Evolutionary conservation across 2,113 vertebrate genomes (phyloP), one percentile per base, ranked within the genome.

Genomic region (Orycteropus afer): DNA sequence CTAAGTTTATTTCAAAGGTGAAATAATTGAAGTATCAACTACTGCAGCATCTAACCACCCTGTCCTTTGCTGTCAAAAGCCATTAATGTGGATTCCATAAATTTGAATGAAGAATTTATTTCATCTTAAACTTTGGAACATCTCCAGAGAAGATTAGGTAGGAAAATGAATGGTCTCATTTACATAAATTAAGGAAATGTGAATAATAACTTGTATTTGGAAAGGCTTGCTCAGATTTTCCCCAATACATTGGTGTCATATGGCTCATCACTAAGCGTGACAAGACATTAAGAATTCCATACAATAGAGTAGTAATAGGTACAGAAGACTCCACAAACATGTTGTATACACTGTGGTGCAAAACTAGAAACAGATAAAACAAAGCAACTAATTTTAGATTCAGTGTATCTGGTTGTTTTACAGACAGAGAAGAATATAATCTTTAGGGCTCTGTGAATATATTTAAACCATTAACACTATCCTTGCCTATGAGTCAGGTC

Each of bases 111-210:
- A 96, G 95, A 97, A 97, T 97, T 96, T 97, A 96, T 98, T 98
- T 98, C 96, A 97, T 98, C 98, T 98, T 95, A 96, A 98, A 97
- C 93, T 95, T 98, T 98, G 98, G 98, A 98, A 96, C 92, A 93
- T 95, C 98, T 98, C 98, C 97, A 98, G 97, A 93, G 97, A 98
- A 98, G 96, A 98, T 98, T 98, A 98, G 92, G 95, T 97, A 92
- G 96, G 92, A 97, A 98, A 97, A 97, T 96, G 97, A 98, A 98
- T 96, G 95, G 98, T 86, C 83, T 97, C 94, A 97, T 98, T 98
- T 98, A 96, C 98, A 98, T 98, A 98, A 98, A 98, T 98, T 97
- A 97, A 96, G 97, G 97, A 97, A 98, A 98, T 95, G 67, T 94
- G 97, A 98, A 97, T 96, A 94, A 93, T 89, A 90, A 96, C 97